phyloP scores from a whole-genome alignment of 2,113 vertebrate species.

The Crocuta crocuta region DNA sequence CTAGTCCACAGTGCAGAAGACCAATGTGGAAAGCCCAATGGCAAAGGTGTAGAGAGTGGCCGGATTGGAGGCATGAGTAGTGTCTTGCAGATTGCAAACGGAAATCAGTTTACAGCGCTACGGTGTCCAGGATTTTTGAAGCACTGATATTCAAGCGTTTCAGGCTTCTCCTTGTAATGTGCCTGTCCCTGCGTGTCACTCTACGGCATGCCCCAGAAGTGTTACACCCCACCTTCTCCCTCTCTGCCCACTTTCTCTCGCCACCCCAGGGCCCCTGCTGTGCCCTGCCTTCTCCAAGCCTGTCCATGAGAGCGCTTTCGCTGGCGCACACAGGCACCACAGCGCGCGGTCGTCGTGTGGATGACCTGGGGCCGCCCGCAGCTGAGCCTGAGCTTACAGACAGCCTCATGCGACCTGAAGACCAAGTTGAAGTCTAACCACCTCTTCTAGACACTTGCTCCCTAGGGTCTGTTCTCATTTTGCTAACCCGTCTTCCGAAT shows the following conservation, averaged over 20 bases:
- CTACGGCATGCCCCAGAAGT: not conserved
- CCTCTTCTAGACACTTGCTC: not conserved
- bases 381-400: not conserved
- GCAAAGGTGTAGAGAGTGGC: not conserved
- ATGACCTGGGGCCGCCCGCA: not conserved
- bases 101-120: not conserved
- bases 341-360: not conserved
- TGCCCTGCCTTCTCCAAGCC: not conserved
- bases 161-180: not conserved
- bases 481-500: not conserved
- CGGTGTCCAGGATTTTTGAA: not conserved
- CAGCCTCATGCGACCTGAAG: not conserved
- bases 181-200: not conserved
- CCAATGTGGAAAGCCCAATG: not conserved
- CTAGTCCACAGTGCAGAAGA: not conserved
- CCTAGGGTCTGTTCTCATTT: not conserved
- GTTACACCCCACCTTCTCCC: not conserved
- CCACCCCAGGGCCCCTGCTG: not conserved
- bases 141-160: not conserved
- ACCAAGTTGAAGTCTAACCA: not conserved
- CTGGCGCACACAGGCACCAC: fast-evolving
- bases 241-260: not conserved
- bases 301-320: not conserved
- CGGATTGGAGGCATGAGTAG: not conserved
- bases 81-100: not conserved